Evolutionary conservation across 30 jellyfish, hydroid and myxozoan species (phyloP), one percentile per base, ranked within the genome.

Genomic region (Morbakka virulenta): DNA sequence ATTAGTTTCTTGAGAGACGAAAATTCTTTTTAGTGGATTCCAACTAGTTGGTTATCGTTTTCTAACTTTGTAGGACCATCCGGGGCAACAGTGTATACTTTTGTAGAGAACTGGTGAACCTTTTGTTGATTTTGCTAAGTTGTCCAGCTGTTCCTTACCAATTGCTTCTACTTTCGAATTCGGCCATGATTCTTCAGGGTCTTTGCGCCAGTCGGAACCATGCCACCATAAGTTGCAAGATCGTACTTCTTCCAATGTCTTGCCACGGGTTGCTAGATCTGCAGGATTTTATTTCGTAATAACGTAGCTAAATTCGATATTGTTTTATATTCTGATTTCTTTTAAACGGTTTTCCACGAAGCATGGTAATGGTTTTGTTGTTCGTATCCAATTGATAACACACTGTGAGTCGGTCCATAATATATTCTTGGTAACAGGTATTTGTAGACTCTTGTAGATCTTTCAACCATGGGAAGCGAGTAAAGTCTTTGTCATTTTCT

Each of bases 391-490:
- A n/a, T n/a, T n/a, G n/a, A n/a, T 48, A n/a, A 68, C 80, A 28
- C 80, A 68, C 35, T 68, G 75, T 14, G 80, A 68, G 32, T 68
- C 80, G 32, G 80, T 68, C 72, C 70, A 25, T 4, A 31, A 23
- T 31, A 68, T 68, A 23, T 68, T 32, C 68, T 68, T 4, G 48
- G 69, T 52, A 53, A 22, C 28, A 30, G 67, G 4, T 4, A 68
- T 17, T n/a, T 48, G 20, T 12, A 68, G 68, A 17, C 35, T 48
- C 6, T 68, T 30, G 23, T 13, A 69, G 25, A 52, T 72, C 84
- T 13, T 72, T 72, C 14, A 72, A 52, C 84, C 84, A 72, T 14
- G 51, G 0, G 36, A 72, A 50, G 23, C 84, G 67, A 51, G 84
- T 72, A 28, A 72, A 78, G 51, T 72, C 84, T 6, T 79, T 30